Conservation (phyloP, 2,113 vertebrate genomes). For the Rhea pennata region DNA sequence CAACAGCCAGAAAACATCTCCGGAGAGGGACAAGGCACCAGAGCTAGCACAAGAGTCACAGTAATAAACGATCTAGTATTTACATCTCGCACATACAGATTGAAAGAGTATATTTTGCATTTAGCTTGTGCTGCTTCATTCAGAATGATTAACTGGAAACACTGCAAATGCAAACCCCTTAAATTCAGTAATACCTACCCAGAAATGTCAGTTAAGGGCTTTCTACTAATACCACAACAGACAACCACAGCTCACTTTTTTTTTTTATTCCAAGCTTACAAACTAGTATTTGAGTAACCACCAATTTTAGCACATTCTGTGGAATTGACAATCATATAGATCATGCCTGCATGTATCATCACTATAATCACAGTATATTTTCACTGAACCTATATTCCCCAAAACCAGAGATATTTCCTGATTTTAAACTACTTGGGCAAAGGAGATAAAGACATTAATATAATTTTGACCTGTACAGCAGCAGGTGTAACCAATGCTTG, state of each 20-base stretch:
- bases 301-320: slow-evolving; percentile 12
- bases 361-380: neutral
- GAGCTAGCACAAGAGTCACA: neutral
- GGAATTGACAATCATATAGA: neutral
- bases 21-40: neutral
- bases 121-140: neutral
- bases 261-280: neutral
- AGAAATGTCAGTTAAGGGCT: neutral
- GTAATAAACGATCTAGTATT: neutral
- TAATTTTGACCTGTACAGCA: slow-evolving; percentile 61
- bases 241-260: neutral
- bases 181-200: neutral
- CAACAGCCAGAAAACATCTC: slow-evolving; percentile 9
- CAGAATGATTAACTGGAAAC: neutral
- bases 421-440: slow-evolving; percentile 40
- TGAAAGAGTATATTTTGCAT: slow-evolving; percentile 19
- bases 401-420: neutral
- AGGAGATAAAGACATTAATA: slow-evolving; percentile 68
- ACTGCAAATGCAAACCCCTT: neutral
- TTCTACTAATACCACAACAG: neutral
- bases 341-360: neutral
- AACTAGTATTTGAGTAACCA: neutral
- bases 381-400: neutral
- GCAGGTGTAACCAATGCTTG: slow-evolving; percentile 52
- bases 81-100: neutral